Conservation (phyloP, 2,797 vertebrate species). For the Threskiornis aethiopicus region DNA sequence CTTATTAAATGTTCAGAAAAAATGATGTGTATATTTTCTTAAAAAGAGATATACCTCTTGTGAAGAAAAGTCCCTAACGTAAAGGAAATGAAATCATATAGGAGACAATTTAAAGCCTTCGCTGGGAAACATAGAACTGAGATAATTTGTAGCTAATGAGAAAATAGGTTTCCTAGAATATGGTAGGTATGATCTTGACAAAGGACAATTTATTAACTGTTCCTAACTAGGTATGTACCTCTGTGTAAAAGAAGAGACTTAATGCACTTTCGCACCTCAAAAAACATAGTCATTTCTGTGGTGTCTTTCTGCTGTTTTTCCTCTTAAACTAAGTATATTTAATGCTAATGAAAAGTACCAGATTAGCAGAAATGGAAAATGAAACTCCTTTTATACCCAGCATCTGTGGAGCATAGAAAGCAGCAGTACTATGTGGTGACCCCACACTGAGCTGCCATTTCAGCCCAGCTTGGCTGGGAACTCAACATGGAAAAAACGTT, state of each 20-base stretch:
- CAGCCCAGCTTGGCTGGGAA: background rate
- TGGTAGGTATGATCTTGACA: background rate
- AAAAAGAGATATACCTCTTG: background rate
- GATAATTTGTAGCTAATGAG: background rate
- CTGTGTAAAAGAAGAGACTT: background rate
- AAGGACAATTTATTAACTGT: background rate
- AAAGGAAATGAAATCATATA: background rate
- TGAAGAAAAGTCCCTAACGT: background rate
- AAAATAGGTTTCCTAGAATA: background rate
- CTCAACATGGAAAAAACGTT: background rate
- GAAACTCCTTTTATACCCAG: background rate
- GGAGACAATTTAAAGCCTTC: background rate
- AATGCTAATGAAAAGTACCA: background rate
- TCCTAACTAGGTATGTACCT: background rate
- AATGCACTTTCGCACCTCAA: background rate
- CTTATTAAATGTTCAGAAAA: background rate
- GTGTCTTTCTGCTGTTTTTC: background rate
- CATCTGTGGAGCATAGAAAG: background rate
- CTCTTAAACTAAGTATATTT: background rate
- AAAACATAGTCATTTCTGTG: background rate
- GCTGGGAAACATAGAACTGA: background rate
- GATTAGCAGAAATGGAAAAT: background rate
- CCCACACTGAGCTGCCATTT: background rate
- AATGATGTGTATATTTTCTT: background rate
- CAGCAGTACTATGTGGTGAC: background rate